A percentile compares a stretch with the other conserved stretches of the same genome.
Conservation (phyloP, 1,140 invertebrate species). For the Bacillus rossius region DNA sequence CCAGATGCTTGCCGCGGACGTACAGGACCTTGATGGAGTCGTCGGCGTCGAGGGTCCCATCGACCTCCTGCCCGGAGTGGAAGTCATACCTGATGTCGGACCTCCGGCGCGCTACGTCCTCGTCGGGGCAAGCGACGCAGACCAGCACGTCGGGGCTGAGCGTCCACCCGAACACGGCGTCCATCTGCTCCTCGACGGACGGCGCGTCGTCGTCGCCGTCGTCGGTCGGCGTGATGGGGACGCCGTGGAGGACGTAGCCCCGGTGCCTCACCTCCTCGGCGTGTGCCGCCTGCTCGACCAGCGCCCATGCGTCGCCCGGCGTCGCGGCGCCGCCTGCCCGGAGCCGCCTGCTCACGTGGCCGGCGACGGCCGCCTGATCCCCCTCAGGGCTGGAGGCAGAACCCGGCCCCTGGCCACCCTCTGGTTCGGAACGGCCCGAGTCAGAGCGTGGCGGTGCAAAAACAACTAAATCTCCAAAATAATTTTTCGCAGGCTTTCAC, state of each 20-base stretch:
- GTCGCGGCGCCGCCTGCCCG: constrained; percentile 24
- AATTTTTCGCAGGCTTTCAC: too few relatives aligned
- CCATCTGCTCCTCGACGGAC: constrained; percentile 28
- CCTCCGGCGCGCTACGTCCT: constrained; percentile 44
- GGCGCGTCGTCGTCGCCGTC: constrained; percentile 33
- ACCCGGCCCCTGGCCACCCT: too few relatives aligned
- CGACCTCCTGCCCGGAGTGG: constrained; percentile 27
- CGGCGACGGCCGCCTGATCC: too few relatives aligned
- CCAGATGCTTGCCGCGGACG: too few relatives aligned
- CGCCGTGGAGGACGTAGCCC: constrained; percentile 52
- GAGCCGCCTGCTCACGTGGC: too few relatives aligned
- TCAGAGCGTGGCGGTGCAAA: too few relatives aligned
- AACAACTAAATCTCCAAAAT: too few relatives aligned
- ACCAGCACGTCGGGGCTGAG: constrained; percentile 47
- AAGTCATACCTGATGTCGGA: constrained; percentile 42
- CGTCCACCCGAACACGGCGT: constrained; percentile 30
- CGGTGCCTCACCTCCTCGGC: constrained; percentile 45
- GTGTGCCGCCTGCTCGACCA: constrained; percentile 45
- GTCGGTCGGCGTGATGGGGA: constrained; percentile 48
- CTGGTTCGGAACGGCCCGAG: too few relatives aligned
- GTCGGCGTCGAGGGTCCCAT: constrained; percentile 16
- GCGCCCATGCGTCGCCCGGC: constrained; percentile 41
- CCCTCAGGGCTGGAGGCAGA: too few relatives aligned
- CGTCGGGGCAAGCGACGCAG: constrained; percentile 45
- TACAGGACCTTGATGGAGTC: too few relatives aligned